Base-by-base conservation (phyloP, 2,888 invertebrate species). In the Lomographa bimaculata region DNA sequence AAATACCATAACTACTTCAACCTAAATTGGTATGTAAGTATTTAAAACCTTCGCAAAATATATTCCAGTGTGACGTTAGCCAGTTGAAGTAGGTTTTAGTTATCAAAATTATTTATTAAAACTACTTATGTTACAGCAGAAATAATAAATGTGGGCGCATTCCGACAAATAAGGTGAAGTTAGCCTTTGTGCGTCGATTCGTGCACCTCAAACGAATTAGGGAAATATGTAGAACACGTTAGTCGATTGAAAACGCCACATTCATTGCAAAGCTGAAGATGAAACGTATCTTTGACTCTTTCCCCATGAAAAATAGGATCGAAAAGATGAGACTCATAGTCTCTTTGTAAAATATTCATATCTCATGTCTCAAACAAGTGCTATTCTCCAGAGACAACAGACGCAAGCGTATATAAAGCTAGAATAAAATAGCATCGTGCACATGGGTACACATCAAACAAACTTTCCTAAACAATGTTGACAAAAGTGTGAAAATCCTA, bases 201-300 rank as follows among this genome's bases (percentile, higher is more conserved):
- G n/a, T n/a, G n/a, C n/a, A n/a, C n/a, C n/a, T n/a, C n/a, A 14
- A 2, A 14, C 3, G 14, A 14, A 14, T 25, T 26, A 32, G 35
- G 33, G 50, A 60, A 61, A 47, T n/a, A n/a, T n/a, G n/a, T 60
- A 52, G 59, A 54, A 55, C 59, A 43, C 63, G 57, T 62, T 55
- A 58, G 41, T 30, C 47, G 38, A 62, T 57, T 57, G 57, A 54
- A 64, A 56, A 50, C 28, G 12, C 16, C 35, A 27, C 24, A 27
- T 26, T 20, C 7, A 27, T 41, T 28, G 21, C 14, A 27, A 7
- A 9, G 1, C 8, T 5, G 33, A 34, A 33, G 14, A 28, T 18
- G 12, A 16, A 26, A 17, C 7, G 7, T 7, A 10, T 27, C 26
- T 39, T 39, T 39, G 32, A 39, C n/a, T n/a, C n/a, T 27, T 27